These are phyloP conservation scores for Canis aureus DNA, from an alignment of 2,113 vertebrate genomes.

Conservation along the genomic window DNA sequence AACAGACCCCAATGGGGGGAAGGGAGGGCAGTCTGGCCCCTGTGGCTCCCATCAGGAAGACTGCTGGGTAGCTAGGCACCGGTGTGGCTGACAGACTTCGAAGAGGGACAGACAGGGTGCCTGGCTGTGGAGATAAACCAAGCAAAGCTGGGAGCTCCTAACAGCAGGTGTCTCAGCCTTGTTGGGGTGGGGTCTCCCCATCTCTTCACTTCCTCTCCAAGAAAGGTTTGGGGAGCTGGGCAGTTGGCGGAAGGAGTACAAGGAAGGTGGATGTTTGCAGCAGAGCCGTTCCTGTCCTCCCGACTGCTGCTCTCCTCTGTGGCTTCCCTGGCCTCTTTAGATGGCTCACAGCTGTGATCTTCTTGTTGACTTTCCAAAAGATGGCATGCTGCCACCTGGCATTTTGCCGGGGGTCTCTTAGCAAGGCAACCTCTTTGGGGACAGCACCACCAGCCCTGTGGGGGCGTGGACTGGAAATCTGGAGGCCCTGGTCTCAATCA, in stretches of 20 bases:
- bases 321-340: background rate
- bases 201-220: background rate
- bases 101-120: background rate
- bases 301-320: background rate
- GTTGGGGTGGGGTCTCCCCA: too few relatives aligned
- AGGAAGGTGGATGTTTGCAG: background rate
- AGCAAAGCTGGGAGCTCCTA: background rate
- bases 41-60: background rate
- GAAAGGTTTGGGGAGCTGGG: background rate
- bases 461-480: background rate
- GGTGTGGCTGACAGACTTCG: background rate
- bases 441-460: background rate
- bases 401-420: background rate
- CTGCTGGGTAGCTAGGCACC: background rate
- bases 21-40: background rate
- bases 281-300: background rate
- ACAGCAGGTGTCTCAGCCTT: background rate
- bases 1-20: background rate
- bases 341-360: background rate
- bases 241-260: background rate
- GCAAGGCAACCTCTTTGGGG: background rate
- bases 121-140: background rate
- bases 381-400: background rate
- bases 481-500: background rate
- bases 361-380: background rate